phyloP scores from a whole-genome alignment of 2,888 invertebrate genomes.

The Yponomeuta malinellus region DNA sequence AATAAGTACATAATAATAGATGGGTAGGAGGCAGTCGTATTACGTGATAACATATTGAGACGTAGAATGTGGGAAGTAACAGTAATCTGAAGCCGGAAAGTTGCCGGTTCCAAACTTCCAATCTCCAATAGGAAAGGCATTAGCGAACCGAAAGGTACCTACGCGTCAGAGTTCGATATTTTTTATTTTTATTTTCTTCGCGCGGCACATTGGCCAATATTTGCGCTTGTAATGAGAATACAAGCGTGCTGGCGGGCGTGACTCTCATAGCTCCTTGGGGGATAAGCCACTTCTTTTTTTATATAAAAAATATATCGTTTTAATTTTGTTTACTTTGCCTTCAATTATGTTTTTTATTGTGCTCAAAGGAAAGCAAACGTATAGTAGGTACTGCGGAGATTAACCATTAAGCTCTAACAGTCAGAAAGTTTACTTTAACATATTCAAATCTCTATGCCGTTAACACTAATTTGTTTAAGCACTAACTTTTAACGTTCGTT shows the following conservation, averaged over 20 bases:
- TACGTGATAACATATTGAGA: neutral
- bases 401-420: too few relatives aligned
- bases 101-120: neutral
- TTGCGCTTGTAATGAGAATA: conserved; percentile 13
- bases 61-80: neutral
- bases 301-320: conserved; percentile 26
- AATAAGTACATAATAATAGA: too few relatives aligned
- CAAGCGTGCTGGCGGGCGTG: conserved; percentile 26
- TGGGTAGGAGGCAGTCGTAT: too few relatives aligned
- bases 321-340: conserved; percentile 38
- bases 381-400: too few relatives aligned
- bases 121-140: conserved; percentile 2
- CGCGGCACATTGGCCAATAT: neutral
- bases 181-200: conserved; percentile 3
- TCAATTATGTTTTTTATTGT: conserved; percentile 7
- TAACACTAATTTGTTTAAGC: too few relatives aligned
- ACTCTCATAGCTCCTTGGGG: conserved; percentile 25
- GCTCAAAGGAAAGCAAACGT: neutral
- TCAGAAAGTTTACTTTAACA: too few relatives aligned
- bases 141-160: neutral
- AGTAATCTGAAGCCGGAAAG: neutral
- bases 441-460: too few relatives aligned
- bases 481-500: too few relatives aligned
- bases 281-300: conserved; percentile 30
- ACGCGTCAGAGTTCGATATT: neutral